Base-by-base conservation (phyloP, 2,113 vertebrate genomes). In the Terrapene triunguis region DNA sequence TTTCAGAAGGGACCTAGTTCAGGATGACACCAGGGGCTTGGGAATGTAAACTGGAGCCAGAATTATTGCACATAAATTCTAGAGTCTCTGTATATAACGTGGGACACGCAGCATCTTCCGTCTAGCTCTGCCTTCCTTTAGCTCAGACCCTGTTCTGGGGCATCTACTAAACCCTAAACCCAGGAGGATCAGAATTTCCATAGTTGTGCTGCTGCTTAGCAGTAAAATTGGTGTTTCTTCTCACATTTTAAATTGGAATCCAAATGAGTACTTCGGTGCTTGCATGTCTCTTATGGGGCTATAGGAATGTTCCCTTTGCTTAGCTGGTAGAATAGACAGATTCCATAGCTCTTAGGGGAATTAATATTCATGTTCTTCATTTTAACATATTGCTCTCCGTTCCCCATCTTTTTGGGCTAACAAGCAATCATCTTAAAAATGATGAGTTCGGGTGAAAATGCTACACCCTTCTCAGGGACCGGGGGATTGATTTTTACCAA, bases 331-430 rank as follows among this genome's bases (percentile, higher is more conserved):
- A 84, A 90, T 4, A 87, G 84, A 90, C 50, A 6, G 1, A 90
- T 94, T 88, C 96, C n/a, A 5, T 51, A 92, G 72, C 10, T 96
- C 94, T 93, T 80, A 27, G 21, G 96, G 96, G 97, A 92, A 92
- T 96, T 97, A 76, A 95, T 96, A 95, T 93, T 93, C 92, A 44
- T 85, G 95, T 95, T 96, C 93, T 96, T 97, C 93, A 92, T 69
- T 92, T 96, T 89, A 93, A 96, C 84, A 53, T 89, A 95, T 83
- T 86, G 91, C 89, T 95, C 72, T 89, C 59, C 12, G 72, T 94
- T 93, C 74, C 65, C 53, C 55, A 81, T 97, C 80, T 89, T 94
- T 96, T 83, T 92, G 88, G 89, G 90, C 95, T 98, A 97, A 97
- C 91, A 95, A 97, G 96, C 96, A 91, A 57, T 54, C 89, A 88